A percentile compares a stretch with the other conserved stretches of the same genome.
phyloP scores from a whole-genome alignment of 2,888 invertebrate species.

The Diarsia rubi region DNA sequence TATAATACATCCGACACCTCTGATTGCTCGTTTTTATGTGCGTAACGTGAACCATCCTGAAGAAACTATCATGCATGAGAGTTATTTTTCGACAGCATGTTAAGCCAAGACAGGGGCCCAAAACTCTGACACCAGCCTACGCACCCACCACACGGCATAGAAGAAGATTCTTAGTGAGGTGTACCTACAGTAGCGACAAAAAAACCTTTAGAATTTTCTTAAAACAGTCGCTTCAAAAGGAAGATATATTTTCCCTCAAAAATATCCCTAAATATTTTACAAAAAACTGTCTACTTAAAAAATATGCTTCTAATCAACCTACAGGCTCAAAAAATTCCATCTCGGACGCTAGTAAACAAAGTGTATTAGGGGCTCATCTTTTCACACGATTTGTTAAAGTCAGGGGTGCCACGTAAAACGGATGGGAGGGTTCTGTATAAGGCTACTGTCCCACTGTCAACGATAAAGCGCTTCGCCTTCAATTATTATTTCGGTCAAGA shows the following conservation, averaged over 20 bases:
- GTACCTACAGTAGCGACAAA: too few species aligned
- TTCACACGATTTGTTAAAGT: slow-evolving; percentile 59
- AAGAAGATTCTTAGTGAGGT: too few species aligned
- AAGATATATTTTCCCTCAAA: not conserved
- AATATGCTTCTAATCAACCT: slow-evolving; percentile 32
- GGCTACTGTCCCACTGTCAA: not conserved
- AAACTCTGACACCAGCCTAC: too few species aligned
- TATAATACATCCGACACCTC: too few species aligned
- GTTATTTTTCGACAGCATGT: too few species aligned
- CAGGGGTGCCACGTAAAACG: slow-evolving; percentile 37
- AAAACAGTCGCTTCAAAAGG: not conserved
- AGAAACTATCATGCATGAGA: too few species aligned
- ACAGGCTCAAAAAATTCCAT: not conserved
- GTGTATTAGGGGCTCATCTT: slow-evolving; percentile 57
- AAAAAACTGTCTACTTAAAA: slow-evolving; percentile 7
- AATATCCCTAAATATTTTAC: not conserved
- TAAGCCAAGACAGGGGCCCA: too few species aligned
- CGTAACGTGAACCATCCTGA: too few species aligned
- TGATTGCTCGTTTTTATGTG: too few species aligned
- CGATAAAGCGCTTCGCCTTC: not conserved
- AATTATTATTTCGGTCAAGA: not conserved
- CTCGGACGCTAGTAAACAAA: slow-evolving; percentile 40
- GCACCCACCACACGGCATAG: too few species aligned
- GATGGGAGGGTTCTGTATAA: slow-evolving; percentile 44
- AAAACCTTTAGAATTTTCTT: not conserved